Evolutionary conservation across 2,888 invertebrate species (phyloP), one percentile per base, ranked within the genome.

Genomic region (Eugnorisma glareosa): DNA sequence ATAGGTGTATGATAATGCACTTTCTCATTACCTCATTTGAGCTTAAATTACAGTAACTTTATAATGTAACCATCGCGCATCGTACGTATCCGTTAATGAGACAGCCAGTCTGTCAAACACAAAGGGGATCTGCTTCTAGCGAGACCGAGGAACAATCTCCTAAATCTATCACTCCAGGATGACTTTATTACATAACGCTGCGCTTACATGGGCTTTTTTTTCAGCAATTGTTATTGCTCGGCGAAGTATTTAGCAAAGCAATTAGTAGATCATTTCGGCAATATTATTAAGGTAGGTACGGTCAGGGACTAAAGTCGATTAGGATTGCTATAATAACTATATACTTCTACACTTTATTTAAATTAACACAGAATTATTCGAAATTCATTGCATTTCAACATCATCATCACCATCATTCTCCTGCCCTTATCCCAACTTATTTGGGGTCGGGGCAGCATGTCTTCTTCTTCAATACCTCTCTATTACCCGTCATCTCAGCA

Each of bases 131-230:
- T 78, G 69, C 69, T 67, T 68, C 66, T 69, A 70, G 73, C 61
- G 82, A 79, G 85, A 78, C 59, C 73, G 68, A 67, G 71, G 86
- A 76, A 88, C 82, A 78, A 73, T 79, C 81, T 82, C 70, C 75
- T 86, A 86, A 81, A 86, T 86, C 81, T 86, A 86, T 76, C 86
- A 83, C 75, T 81, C 72, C 66, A 68, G 57, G 63, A 84, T 84
- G 84, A 86, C 83, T 88, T 87, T 86, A 86, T 88, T 88, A 82
- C 84, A 63, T 84, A 84, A 79, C 72, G 80, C 48, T 70, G 71
- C 51, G 71, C 18, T 82, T 82, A 79, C 82, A 79, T 35, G 51
- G 24, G 2, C 24, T 10, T 21, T 75, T 78, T 77, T 67, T 77
- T 54, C n/a, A 5, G 5, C 8, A 64, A 18, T 45, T 48, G 18